phyloP scores from a whole-genome alignment of 2,797 vertebrate species.

The Enteromius fasciolatus region DNA sequence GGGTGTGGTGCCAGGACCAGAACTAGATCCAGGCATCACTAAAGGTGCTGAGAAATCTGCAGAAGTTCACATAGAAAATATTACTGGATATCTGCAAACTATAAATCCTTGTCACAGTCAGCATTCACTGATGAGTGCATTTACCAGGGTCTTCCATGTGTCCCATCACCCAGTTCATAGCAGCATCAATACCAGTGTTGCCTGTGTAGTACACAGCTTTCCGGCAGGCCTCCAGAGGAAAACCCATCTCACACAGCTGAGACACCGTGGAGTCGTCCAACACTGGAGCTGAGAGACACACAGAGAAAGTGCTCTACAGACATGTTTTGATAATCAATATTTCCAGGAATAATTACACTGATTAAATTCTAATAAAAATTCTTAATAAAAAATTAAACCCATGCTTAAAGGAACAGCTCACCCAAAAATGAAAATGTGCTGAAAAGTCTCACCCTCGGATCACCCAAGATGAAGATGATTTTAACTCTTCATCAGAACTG shows the following conservation, averaged over 20 bases:
- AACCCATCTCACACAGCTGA: constrained; percentile 98
- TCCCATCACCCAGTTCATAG: constrained; percentile 99
- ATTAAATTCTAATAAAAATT: background rate
- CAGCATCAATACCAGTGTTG: constrained; percentile 93
- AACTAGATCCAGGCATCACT: constrained; percentile 91
- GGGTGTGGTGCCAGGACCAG: constrained; percentile 79
- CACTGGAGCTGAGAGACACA: constrained; percentile 84
- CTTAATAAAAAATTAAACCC: background rate
- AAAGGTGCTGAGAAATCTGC: constrained; percentile 94
- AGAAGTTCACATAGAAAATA: constrained; percentile 44
- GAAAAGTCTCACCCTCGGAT: background rate
- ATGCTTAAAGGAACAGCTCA: background rate
- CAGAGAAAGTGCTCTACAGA: constrained; percentile 48
- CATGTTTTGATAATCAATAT: background rate
- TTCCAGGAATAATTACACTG: background rate
- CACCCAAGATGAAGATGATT: background rate
- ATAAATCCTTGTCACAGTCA: background rate
- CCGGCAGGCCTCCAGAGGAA: constrained; percentile 94
- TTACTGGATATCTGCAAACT: background rate
- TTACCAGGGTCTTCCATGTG: constrained; percentile 98
- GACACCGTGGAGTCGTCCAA: constrained; percentile 95
- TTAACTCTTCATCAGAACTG: background rate
- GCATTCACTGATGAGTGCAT: constrained; percentile 33
- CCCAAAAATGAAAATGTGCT: background rate
- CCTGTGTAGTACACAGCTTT: constrained; percentile 98